These are phyloP conservation scores for Calyptomena viridis DNA, from an alignment of 2,113 vertebrate species.

Conservation along the genomic window DNA sequence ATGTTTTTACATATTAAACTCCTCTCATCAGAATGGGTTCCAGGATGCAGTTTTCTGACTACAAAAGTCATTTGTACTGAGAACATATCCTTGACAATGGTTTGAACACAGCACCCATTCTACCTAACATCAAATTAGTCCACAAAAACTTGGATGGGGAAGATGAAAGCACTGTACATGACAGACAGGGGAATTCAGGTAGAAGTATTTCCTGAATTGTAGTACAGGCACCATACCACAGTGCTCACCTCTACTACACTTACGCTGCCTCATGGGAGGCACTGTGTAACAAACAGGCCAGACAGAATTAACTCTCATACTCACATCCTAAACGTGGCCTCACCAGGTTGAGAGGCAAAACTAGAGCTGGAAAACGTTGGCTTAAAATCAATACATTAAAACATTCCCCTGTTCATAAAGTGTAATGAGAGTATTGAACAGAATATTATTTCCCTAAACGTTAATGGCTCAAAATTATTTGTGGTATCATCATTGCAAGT, in stretches of 20 bases:
- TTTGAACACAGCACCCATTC: not conserved
- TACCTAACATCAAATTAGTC: not conserved
- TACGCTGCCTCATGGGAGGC: not conserved
- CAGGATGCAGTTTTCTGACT: not conserved
- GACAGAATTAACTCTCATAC: not conserved
- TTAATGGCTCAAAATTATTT: not conserved
- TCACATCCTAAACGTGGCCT: not conserved
- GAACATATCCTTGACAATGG: not conserved
- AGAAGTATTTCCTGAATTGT: not conserved
- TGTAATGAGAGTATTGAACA: not conserved
- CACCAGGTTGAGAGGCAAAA: not conserved
- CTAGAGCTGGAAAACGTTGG: not conserved
- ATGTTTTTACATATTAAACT: not conserved
- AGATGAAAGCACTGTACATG: not conserved
- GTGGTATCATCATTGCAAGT: not conserved
- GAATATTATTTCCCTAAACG: not conserved
- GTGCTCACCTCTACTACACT: not conserved
- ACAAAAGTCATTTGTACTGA: not conserved
- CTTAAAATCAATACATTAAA: not conserved
- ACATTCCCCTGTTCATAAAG: not conserved
- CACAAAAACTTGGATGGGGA: not conserved
- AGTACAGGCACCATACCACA: not conserved
- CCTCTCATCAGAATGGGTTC: not conserved
- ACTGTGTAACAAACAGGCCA: fast-evolving
- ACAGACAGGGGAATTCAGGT: not conserved